Percentiles rank a stretch among this genome's conserved stretches.
Conservation (phyloP, 2,888 invertebrate genomes). For the Aricia artaxerxes region DNA sequence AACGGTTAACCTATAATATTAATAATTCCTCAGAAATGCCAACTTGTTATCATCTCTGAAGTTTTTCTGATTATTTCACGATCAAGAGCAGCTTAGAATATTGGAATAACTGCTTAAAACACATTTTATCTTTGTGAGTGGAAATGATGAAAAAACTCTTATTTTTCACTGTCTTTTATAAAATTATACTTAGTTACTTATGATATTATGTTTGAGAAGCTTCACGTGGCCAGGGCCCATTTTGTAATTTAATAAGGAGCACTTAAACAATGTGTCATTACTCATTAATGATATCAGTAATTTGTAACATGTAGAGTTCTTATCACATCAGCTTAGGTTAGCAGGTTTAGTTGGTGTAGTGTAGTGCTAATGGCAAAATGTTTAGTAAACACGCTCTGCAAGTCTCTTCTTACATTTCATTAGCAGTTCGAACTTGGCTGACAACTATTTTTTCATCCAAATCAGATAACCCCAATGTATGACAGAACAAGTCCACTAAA, state of each 20-base stretch:
- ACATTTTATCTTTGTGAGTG: background rate
- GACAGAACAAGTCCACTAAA: background rate
- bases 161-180: background rate
- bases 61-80: background rate
- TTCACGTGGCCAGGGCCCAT: background rate
- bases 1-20: background rate
- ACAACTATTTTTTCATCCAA: background rate
- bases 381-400: constrained; percentile 3
- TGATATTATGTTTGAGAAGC: background rate
- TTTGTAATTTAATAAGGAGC: background rate
- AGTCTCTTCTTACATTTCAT: background rate
- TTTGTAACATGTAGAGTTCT: constrained; percentile 9
- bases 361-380: background rate
- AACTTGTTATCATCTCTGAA: background rate
- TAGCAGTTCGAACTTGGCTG: background rate
- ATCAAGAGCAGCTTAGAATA: background rate
- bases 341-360: background rate
- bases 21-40: background rate
- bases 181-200: background rate
- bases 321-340: constrained; percentile 1
- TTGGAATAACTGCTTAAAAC: background rate
- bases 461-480: background rate
- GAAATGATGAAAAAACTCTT: background rate
- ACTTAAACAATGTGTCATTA: background rate
- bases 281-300: background rate